These are phyloP conservation scores for Drosophila paranaensis DNA, from an alignment of 2,888 invertebrate genomes.

Conservation along the genomic window DNA sequence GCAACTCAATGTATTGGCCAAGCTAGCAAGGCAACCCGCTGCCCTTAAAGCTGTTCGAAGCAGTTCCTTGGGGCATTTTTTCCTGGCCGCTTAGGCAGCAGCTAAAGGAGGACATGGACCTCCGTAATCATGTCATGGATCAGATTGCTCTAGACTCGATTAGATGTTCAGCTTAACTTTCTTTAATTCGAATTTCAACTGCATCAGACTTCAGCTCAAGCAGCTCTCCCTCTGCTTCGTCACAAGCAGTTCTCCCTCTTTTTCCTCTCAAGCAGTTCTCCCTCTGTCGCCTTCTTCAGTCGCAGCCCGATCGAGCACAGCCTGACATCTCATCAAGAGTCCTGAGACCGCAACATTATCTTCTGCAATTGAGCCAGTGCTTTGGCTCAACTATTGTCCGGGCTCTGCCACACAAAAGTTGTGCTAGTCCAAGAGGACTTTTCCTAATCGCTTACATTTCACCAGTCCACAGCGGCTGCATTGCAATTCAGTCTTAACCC, in stretches of 20 bases:
- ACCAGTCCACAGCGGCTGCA: conserved; percentile 29
- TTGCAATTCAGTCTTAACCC: conserved; percentile 50
- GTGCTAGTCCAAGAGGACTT: not conserved
- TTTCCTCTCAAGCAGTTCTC: not conserved
- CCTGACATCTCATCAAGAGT: not conserved
- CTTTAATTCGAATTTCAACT: too few relatives aligned
- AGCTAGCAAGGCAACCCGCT: too few relatives aligned
- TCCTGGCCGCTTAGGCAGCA: too few relatives aligned
- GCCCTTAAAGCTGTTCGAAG: not conserved
- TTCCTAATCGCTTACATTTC: conserved; percentile 22
- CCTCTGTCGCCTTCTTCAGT: too few relatives aligned
- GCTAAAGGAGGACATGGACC: too few relatives aligned
- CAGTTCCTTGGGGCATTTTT: not conserved
- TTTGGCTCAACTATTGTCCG: conserved; percentile 2
- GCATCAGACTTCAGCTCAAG: too few relatives aligned
- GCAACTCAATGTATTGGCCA: not conserved
- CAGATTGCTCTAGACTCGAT: too few relatives aligned
- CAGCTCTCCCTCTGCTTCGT: not conserved
- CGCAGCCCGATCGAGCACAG: not conserved
- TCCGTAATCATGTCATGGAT: too few relatives aligned
- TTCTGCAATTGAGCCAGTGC: not conserved
- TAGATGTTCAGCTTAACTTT: too few relatives aligned
- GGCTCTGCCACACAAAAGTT: not conserved
- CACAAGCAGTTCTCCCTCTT: not conserved
- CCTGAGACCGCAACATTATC: not conserved